A percentile compares a stretch with the other conserved stretches of the same genome.
Evolutionary conservation across 2,888 invertebrate species (phyloP).

Genomic region (Drosophila peninsularis): DNA sequence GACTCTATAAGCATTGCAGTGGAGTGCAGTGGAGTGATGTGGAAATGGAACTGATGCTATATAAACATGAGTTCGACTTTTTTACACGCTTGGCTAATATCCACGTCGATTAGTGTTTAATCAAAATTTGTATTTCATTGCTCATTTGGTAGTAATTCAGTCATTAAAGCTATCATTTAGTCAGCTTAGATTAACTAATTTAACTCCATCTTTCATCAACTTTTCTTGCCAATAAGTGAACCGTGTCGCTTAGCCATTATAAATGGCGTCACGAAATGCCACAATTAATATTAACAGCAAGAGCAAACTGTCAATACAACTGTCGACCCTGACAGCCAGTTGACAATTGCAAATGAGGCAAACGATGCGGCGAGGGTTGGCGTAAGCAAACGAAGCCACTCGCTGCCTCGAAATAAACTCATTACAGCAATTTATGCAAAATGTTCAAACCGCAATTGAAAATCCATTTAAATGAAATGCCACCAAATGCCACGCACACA

Average conservation of each 20-base stretch:
- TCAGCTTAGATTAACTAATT: not conserved
- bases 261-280: slow-evolving; percentile 45
- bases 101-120: no score
- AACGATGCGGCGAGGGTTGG: not conserved
- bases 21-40: no score
- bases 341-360: slow-evolving; percentile 73
- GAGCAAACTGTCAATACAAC: slow-evolving; percentile 71
- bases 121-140: not conserved
- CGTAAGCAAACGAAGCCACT: slow-evolving; percentile 65
- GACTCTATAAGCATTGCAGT: not conserved
- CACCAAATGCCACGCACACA: slow-evolving; percentile 39
- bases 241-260: not conserved
- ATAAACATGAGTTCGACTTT: no score
- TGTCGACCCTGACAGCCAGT: slow-evolving; percentile 67
- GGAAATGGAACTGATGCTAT: not conserved
- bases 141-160: not conserved
- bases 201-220: not conserved
- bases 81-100: not conserved
- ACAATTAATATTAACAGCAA: slow-evolving; percentile 71
- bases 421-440: slow-evolving; percentile 83
- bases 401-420: slow-evolving; percentile 71
- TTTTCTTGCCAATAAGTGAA: not conserved
- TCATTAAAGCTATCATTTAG: not conserved
- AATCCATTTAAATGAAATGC: slow-evolving; percentile 83
- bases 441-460: slow-evolving; percentile 83